Evolutionary conservation across 2,113 vertebrate genomes (phyloP), one percentile per base, ranked within the genome.

Genomic region (Ginglymostoma cirratum): DNA sequence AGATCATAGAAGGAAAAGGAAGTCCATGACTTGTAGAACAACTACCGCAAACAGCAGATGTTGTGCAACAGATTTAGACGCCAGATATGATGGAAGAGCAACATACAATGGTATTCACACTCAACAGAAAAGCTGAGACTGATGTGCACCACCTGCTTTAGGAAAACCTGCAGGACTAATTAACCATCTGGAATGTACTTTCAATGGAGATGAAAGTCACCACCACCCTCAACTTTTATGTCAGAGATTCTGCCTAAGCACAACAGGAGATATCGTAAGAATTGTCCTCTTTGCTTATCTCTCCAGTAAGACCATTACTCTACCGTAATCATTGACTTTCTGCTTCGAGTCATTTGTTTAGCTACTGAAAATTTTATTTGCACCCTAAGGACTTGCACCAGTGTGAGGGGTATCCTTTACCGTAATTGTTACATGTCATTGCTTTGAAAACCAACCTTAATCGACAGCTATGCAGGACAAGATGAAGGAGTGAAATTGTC

Each of bases 111-210:
- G 23, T 23, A 8, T n/a, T 83, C 15, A 27, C 23, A 6, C 85
- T 45, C 45, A 45, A 24, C 85, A 87, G 85, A 23, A 23, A 87
- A 87, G 8, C 17, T 45, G n/a, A 23, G 45, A 52, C 19, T 52
- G 45, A 48, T 45, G 21, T 87, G 38, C 19, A n/a, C 78, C n/a
- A 83, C 78, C 78, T 83, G n/a, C n/a, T 83, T 38, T 42, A 19
- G 38, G 42, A 48, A 48, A 23, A 87, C 45, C 80, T 87, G 85
- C 85, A 87, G 85, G 85, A 87, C 52, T 87, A 87, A 42, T 52
- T 87, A 87, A 87, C 45, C 85, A 87, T 87, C 85, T 87, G 85
- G 85, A 48, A 87, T 87, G 45, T 52, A 87, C n/a, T 83, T 76
- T 52, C 85, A 87, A 27, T 45, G n/a, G 85, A 42, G 48, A 87